phyloP scores from a whole-genome alignment of 2,113 vertebrate species.

The Alaudala cheleensis region DNA sequence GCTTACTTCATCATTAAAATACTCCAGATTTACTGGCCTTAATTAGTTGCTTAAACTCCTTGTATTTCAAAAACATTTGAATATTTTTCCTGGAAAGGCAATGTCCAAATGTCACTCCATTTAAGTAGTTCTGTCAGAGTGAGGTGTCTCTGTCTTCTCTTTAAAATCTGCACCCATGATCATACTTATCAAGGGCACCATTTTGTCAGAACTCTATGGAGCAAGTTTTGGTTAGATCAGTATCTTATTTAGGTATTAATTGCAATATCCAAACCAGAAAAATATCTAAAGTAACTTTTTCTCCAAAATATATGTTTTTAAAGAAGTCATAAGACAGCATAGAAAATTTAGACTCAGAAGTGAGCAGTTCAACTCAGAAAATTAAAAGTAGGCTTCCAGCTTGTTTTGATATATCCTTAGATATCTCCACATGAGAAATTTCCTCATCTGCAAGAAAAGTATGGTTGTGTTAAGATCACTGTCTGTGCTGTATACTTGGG shows the following conservation, averaged over 20 bases:
- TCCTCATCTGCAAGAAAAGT: background rate
- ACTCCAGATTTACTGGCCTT: conserved; percentile 17
- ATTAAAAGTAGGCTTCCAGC: background rate
- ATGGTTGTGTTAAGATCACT: background rate
- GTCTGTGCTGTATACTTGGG: background rate
- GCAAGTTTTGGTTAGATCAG: background rate
- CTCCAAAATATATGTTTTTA: background rate
- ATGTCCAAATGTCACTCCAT: background rate
- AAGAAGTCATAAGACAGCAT: background rate
- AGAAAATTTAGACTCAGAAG: background rate
- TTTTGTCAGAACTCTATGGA: background rate
- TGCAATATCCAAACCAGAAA: background rate
- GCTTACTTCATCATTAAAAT: conserved; percentile 15
- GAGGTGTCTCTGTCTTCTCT: background rate
- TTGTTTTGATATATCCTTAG: background rate
- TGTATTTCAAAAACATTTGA: background rate
- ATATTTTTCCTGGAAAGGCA: background rate
- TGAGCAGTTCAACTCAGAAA: background rate
- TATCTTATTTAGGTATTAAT: background rate
- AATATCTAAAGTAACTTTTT: background rate
- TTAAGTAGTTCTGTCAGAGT: background rate
- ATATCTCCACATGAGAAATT: background rate
- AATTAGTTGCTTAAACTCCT: conserved; percentile 12
- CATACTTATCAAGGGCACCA: background rate
- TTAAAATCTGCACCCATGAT: background rate